Evolutionary conservation across 2,113 vertebrate genomes (phyloP).

Genomic region (Chunga burmeisteri): DNA sequence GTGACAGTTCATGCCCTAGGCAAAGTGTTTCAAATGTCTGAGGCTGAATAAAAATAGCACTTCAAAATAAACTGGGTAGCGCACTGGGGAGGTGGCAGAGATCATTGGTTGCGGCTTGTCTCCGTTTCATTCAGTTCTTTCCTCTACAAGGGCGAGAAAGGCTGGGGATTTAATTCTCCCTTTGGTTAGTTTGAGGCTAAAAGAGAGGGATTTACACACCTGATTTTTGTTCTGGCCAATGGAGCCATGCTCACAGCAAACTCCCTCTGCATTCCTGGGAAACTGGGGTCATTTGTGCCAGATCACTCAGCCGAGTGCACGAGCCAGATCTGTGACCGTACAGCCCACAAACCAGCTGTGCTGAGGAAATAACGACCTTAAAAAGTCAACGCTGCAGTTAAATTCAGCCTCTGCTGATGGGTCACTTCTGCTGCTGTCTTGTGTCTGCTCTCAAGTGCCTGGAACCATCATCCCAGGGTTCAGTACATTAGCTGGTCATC

Average conservation of each 20-base stretch:
- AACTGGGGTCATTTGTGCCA: constrained; percentile 7
- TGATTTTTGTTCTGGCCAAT: neutral
- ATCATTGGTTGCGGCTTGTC: neutral
- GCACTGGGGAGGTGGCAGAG: neutral
- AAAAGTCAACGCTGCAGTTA: neutral
- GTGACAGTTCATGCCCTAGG: neutral
- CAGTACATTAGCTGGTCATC: neutral
- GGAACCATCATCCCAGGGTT: neutral
- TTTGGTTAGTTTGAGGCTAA: neutral
- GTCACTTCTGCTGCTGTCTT: neutral
- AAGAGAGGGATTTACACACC: neutral
- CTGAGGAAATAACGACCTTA: neutral
- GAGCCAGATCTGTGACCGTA: neutral
- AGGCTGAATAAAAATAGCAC: constrained; percentile 1
- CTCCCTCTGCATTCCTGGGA: constrained; percentile 25
- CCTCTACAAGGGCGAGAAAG: neutral
- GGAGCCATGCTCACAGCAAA: neutral
- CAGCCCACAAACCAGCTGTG: neutral
- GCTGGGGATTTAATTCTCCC: neutral
- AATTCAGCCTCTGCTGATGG: neutral
- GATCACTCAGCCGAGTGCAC: neutral
- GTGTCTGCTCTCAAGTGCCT: neutral
- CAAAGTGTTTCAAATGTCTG: neutral
- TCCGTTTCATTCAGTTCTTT: neutral
- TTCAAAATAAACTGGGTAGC: neutral